Percentiles rank a stretch among this genome's conserved stretches.
Evolutionary conservation across 2,113 vertebrate genomes (phyloP).

Genomic region (Felis chaus): DNA sequence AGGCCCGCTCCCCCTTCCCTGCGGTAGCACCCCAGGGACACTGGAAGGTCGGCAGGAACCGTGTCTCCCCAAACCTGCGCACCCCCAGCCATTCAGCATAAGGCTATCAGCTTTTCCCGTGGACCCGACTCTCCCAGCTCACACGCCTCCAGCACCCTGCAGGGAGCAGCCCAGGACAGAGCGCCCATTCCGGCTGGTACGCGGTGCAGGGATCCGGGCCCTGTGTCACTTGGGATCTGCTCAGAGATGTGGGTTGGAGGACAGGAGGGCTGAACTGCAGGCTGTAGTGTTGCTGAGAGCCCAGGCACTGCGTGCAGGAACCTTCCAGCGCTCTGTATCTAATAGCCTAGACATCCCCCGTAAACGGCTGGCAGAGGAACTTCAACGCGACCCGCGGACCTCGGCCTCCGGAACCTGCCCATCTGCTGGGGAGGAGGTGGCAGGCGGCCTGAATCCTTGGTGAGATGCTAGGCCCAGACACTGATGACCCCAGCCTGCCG

Average conservation of each 20-base stretch:
- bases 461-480: neutral
- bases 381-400: neutral
- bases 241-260: too few relatives aligned
- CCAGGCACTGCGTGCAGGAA: neutral
- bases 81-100: neutral
- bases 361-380: neutral
- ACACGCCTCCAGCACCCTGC: too few relatives aligned
- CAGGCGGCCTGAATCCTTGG: neutral
- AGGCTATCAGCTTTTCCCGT: neutral
- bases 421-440: neutral
- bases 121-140: neutral
- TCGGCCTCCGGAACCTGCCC: neutral
- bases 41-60: neutral
- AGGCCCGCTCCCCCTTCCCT: neutral
- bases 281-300: fast-evolving
- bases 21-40: neutral
- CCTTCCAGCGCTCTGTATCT: neutral
- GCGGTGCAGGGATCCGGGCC: too few relatives aligned
- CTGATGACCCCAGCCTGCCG: neutral
- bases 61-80: neutral
- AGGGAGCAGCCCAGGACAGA: neutral
- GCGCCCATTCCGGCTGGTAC: neutral
- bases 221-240: fast-evolving
- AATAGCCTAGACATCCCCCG: neutral
- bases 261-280: neutral